Evolutionary conservation across 2,113 vertebrate species (phyloP).

Genomic region (Sardina pilchardus): DNA sequence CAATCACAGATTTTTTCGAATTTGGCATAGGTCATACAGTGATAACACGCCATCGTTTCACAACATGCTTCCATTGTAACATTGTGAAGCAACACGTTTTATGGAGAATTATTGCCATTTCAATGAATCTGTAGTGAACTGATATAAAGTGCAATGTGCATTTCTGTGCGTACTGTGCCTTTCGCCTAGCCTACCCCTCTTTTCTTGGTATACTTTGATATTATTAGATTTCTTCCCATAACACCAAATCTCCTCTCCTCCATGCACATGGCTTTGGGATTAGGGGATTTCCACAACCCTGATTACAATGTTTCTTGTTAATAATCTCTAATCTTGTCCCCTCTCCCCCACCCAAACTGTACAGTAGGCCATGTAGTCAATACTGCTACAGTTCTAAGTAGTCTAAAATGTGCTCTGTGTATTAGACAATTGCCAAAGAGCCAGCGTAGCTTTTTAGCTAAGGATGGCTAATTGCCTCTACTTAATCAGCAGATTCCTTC

Average conservation of each 20-base stretch:
- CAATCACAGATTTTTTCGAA: too few relatives aligned
- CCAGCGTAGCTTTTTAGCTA: constrained; percentile 27
- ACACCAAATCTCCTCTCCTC: constrained; percentile 15
- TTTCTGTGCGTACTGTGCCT: background rate
- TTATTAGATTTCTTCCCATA: constrained; percentile 13
- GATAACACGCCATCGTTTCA: too few relatives aligned
- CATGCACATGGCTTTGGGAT: constrained; percentile 29
- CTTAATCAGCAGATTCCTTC: background rate
- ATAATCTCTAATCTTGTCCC: constrained; percentile 51
- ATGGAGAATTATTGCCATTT: too few relatives aligned
- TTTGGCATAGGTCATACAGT: too few relatives aligned
- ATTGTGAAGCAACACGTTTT: too few relatives aligned
- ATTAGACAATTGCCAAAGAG: background rate
- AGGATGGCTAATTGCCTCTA: background rate
- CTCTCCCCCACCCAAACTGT: constrained; percentile 9
- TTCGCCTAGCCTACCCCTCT: background rate
- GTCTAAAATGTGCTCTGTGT: background rate
- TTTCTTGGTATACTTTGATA: background rate
- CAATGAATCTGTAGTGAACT: too few relatives aligned
- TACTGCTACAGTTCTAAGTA: constrained; percentile 34
- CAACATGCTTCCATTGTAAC: too few relatives aligned
- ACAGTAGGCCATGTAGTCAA: background rate
- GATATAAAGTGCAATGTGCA: too few relatives aligned
- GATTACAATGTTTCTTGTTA: constrained; percentile 52
- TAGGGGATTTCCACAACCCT: constrained; percentile 43